Evolutionary conservation across 2,888 invertebrate genomes (phyloP).

Genomic region (Andrena bicolor): DNA sequence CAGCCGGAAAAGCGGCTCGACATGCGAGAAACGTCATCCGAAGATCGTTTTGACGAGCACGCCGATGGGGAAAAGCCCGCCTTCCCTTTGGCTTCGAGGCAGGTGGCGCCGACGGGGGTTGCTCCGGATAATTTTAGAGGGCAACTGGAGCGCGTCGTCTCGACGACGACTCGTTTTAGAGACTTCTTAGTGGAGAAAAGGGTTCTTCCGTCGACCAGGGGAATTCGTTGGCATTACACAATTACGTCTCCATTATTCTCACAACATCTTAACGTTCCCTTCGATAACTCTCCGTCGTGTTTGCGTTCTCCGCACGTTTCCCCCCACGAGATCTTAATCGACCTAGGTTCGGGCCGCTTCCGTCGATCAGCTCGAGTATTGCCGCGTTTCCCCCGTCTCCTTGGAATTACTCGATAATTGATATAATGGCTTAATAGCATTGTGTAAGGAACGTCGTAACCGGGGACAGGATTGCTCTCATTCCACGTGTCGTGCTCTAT

Average conservation of each 20-base stretch:
- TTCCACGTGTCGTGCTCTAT: constrained; percentile 35
- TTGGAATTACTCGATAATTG: constrained; percentile 25
- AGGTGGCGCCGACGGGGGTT: constrained; percentile 35
- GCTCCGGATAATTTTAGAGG: constrained; percentile 65
- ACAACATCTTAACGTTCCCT: not conserved
- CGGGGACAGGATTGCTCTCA: constrained; percentile 42
- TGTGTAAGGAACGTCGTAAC: constrained; percentile 31
- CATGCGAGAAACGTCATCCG: not conserved
- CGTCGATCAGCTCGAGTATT: not conserved
- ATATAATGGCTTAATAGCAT: constrained; percentile 34
- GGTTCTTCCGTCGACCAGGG: too few relatives aligned
- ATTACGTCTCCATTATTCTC: not conserved
- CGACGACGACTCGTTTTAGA: constrained; percentile 14
- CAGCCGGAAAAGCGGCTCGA: not conserved
- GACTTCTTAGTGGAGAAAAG: not conserved
- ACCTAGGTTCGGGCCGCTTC: not conserved
- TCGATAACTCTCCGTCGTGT: not conserved
- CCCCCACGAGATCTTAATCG: not conserved
- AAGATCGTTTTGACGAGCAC: not conserved
- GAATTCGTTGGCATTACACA: not conserved
- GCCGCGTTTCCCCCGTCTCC: constrained; percentile 19
- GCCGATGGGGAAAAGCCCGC: not conserved
- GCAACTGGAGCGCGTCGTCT: constrained; percentile 68
- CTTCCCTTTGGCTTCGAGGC: not conserved
- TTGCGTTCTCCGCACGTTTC: not conserved